Evolutionary conservation across 23 tunicate species (phyloP).

Genomic region (Ascidia mentula): DNA sequence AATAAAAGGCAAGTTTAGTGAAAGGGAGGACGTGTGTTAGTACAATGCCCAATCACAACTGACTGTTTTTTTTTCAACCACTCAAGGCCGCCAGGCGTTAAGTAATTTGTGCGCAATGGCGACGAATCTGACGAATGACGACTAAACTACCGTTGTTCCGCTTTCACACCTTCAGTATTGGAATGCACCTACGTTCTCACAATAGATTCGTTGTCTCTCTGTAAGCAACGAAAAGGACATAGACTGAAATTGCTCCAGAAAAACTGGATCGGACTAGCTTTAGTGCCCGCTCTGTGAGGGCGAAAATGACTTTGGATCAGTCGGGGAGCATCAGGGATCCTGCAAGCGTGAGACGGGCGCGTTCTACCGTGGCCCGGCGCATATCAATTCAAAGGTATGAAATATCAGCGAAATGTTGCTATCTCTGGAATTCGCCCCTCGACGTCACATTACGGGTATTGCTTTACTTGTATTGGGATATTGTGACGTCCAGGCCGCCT

Average conservation of each 20-base stretch:
- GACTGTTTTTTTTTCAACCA: no score
- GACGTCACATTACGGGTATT: background rate
- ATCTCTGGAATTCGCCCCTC: background rate
- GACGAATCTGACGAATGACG: background rate
- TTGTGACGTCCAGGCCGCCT: no score
- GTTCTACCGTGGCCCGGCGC: slow-evolving; percentile 15
- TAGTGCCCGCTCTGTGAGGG: background rate
- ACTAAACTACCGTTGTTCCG: background rate
- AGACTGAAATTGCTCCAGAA: no score
- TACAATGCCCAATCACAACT: no score
- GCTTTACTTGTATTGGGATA: no score
- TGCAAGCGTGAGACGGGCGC: background rate
- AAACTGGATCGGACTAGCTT: background rate
- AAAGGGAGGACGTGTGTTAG: no score
- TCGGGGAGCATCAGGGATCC: background rate
- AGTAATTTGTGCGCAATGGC: background rate
- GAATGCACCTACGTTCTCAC: background rate
- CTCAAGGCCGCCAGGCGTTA: no score
- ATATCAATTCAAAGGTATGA: slow-evolving; percentile 24
- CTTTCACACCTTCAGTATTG: background rate
- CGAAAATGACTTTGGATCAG: slow-evolving; percentile 13
- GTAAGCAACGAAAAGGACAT: no score
- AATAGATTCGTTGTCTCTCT: no score
- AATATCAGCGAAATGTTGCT: no score
- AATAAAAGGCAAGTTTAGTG: no score